Conservation (phyloP, 2,888 invertebrate genomes). For the Dynastes hyllus region DNA sequence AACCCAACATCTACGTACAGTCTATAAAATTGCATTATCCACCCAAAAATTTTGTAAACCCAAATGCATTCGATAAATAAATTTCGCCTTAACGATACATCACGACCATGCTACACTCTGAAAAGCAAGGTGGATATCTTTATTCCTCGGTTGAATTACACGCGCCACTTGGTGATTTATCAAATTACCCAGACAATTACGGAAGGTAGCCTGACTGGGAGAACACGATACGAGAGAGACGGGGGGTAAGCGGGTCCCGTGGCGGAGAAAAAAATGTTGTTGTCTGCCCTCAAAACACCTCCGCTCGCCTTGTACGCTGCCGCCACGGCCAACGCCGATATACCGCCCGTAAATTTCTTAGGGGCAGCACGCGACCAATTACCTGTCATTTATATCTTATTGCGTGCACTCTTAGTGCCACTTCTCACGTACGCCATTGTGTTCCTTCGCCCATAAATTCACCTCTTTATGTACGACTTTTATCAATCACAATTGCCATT, state of each 20-base stretch:
- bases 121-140: conserved; percentile 34
- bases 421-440: conserved; percentile 48
- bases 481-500: conserved; percentile 47
- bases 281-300: conserved; percentile 46
- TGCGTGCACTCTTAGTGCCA: conserved; percentile 48
- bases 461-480: conserved; percentile 47
- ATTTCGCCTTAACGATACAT: conserved; percentile 8
- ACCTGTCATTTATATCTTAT: conserved; percentile 51
- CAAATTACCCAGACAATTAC: conserved; percentile 47
- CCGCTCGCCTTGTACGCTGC: conserved; percentile 39
- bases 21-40: not conserved
- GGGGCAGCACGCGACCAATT: conserved; percentile 49
- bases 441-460: conserved; percentile 45
- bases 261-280: conserved; percentile 25
- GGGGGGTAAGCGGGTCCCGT: not conserved
- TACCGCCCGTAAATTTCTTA: conserved; percentile 37
- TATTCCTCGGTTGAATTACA: conserved; percentile 31
- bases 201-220: conserved; percentile 33
- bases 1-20: too few species aligned
- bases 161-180: conserved; percentile 41
- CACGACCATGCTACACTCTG: not conserved
- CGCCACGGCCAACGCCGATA: conserved; percentile 40
- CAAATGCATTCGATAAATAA: not conserved
- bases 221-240: conserved; percentile 26
- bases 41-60: too few species aligned